Evolutionary conservation across 2,888 invertebrate species (phyloP).

Genomic region (Timema cristinae): DNA sequence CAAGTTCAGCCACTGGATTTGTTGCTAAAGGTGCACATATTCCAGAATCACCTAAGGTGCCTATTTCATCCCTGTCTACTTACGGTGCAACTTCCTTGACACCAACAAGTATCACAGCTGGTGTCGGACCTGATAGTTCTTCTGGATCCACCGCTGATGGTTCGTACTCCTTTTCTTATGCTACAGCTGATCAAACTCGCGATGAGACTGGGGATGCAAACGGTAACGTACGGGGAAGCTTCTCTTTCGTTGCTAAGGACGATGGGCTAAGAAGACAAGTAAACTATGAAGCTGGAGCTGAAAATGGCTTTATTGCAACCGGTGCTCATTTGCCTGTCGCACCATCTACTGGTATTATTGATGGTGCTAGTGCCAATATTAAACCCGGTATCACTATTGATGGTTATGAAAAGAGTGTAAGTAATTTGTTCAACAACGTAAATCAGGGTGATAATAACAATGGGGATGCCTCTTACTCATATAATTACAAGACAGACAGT

Average conservation of each 20-base stretch:
- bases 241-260: conserved; percentile 31
- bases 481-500: conserved; percentile 27
- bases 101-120: no score
- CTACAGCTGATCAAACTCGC: conserved; percentile 32
- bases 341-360: background rate
- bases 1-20: conserved; percentile 34
- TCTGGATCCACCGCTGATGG: conserved; percentile 28
- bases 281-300: conserved; percentile 31
- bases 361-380: background rate
- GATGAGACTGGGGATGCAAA: conserved; percentile 31
- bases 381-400: background rate
- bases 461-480: conserved; percentile 25
- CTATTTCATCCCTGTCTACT: no score
- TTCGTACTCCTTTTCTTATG: conserved; percentile 36
- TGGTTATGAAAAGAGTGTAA: background rate
- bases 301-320: conserved; percentile 33
- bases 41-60: conserved; percentile 30
- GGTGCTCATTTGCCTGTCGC: conserved; percentile 31
- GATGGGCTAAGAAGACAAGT: conserved; percentile 27
- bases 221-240: conserved; percentile 34
- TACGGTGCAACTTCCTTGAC: no score
- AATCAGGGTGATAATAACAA: background rate
- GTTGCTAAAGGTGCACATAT: conserved; percentile 34
- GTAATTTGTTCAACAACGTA: background rate
- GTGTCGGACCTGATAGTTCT: no score